These are phyloP conservation scores for Hofmannophila pseudospretella DNA, from an alignment of 2,888 invertebrate genomes.

Conservation along the genomic window DNA sequence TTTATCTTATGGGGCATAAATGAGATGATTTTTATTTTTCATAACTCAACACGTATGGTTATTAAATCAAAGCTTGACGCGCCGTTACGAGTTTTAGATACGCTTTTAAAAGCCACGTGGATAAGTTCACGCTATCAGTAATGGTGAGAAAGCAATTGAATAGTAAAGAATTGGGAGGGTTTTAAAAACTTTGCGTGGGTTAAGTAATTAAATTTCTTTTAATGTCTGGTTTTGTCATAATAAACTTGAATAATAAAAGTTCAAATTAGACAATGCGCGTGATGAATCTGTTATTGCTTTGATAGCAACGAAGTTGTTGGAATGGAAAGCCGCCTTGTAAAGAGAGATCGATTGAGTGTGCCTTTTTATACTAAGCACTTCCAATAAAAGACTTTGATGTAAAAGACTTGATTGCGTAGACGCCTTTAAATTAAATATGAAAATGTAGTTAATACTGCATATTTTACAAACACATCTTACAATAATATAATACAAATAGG, in stretches of 20 bases:
- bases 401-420: too few relatives aligned
- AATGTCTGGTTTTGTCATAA: constrained; percentile 1
- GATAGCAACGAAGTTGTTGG: too few relatives aligned
- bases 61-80: constrained; percentile 45
- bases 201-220: constrained; percentile 15
- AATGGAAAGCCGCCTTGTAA: too few relatives aligned
- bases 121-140: constrained; percentile 26
- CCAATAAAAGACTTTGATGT: too few relatives aligned
- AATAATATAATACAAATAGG: too few relatives aligned
- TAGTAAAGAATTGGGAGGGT: constrained; percentile 1
- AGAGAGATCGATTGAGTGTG: too few relatives aligned
- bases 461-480: too few relatives aligned
- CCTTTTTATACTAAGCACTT: too few relatives aligned
- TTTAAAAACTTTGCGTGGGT: constrained; percentile 4
- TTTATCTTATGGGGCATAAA: constrained; percentile 63
- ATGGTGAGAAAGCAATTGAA: constrained; percentile 24
- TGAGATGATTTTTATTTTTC: constrained; percentile 58
- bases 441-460: too few relatives aligned
- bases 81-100: constrained; percentile 33
- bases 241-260: constrained; percentile 2
- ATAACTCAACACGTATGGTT: constrained; percentile 52
- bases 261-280: too few relatives aligned
- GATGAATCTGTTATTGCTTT: too few relatives aligned
- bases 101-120: constrained; percentile 25
- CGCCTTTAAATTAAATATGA: too few relatives aligned